Base-by-base conservation (phyloP, 2,113 vertebrate genomes). In the Macroglossus sobrinus region DNA sequence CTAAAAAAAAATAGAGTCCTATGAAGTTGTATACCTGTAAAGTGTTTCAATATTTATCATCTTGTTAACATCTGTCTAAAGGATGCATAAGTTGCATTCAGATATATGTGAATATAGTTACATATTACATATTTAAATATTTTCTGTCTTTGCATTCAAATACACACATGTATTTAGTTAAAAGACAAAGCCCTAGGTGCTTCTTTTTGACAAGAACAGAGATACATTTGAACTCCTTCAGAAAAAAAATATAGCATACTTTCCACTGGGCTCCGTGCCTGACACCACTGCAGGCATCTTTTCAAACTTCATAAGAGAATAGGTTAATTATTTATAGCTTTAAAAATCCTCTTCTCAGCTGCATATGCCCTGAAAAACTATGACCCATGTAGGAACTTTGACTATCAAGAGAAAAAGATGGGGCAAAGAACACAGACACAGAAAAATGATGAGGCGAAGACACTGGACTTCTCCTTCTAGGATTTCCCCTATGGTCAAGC, bases 121-220 rank as follows among this genome's bases (percentile, higher is more conserved):
- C 45, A 76, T 35, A 71, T 72, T 85, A 81, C 12, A 84, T 90
- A 47, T 91, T 97, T 96, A 98, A 97, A 96, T 97, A 97, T 96
- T 93, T 93, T 95, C 93, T 96, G 55, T 38, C 7, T 72, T 92
- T 82, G 72, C 47, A 61, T 92, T 96, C 95, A 95, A 95, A 96
- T 61, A 59, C 45, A 84, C 16, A 63, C 69, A 93, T 72, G 84
- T 28, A 91, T 96, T 86, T 57, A n/a, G 24, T 85, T 75, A 82
- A 89, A 93, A 95, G 53, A 95, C 50, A 90, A 96, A 96, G 79
- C 53, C 26, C 47, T 71, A 35, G 66, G 40, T 91, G 61, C 43
- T 94, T 92, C 53, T 93, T 93, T 90, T 96, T 40, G 55, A 84
- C 50, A 82, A 96, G 55, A 90, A 4, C 33, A 68, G 85, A 95